Evolutionary conservation across 1,140 invertebrate species (phyloP).

Genomic region (Marisa cornuarietis): DNA sequence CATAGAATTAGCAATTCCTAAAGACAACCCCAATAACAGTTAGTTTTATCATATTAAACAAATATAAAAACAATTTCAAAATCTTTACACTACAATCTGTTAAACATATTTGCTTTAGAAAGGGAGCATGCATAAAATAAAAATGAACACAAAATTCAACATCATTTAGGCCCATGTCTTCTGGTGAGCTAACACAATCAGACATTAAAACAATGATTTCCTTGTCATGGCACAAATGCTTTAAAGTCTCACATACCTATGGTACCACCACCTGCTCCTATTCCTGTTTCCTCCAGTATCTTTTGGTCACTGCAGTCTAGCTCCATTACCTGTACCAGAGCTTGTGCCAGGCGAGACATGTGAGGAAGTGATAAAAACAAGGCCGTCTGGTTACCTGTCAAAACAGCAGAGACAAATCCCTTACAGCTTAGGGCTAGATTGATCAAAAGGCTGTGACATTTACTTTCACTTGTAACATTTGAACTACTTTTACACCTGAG

Average conservation of each 20-base stretch:
- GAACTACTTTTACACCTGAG: background rate
- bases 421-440: background rate
- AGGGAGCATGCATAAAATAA: too few species aligned
- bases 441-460: too few species aligned
- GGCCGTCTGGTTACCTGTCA: constrained; percentile 36
- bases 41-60: too few species aligned
- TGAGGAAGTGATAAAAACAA: constrained; percentile 48
- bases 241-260: too few species aligned
- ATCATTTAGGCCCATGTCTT: background rate
- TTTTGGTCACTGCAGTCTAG: constrained; percentile 52
- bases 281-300: constrained; percentile 47
- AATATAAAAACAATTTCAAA: too few species aligned
- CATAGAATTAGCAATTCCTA: background rate
- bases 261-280: constrained; percentile 2
- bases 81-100: too few species aligned
- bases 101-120: too few species aligned
- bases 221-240: too few species aligned
- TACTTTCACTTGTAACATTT: background rate
- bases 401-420: background rate
- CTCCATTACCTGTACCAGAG: constrained; percentile 51
- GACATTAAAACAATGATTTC: constrained; percentile 32
- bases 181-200: background rate
- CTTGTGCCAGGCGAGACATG: constrained; percentile 45
- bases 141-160: too few species aligned
- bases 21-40: background rate